Conservation (phyloP, 2,888 invertebrate species). For the Scaptomyza caliginosa region DNA sequence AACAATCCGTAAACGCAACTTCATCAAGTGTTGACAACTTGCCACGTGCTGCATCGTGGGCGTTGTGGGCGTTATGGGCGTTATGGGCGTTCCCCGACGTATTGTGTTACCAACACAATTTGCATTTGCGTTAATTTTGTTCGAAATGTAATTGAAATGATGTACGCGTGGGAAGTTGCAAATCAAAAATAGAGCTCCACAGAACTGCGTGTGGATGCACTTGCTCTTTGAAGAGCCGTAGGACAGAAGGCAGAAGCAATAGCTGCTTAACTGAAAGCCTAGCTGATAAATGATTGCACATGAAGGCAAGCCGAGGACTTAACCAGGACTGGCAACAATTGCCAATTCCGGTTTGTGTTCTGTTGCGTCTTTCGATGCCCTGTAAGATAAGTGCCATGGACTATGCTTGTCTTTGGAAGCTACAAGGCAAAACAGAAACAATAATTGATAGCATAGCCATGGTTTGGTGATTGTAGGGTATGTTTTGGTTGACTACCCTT, state of each 20-base stretch:
- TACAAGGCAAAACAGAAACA: neutral
- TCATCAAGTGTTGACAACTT: slow-evolving; percentile 76
- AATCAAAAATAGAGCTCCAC: neutral
- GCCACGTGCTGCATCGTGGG: slow-evolving; percentile 50
- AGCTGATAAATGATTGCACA: slow-evolving; percentile 49
- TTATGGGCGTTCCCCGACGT: slow-evolving; percentile 43
- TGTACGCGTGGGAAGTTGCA: slow-evolving; percentile 23
- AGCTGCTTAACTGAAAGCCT: slow-evolving; percentile 17
- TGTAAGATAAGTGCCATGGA: neutral
- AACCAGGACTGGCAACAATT: slow-evolving; percentile 37
- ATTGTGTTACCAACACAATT: slow-evolving; percentile 75
- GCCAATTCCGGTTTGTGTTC: slow-evolving; percentile 15
- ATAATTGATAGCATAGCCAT: too few relatives aligned
- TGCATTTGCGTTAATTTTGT: slow-evolving; percentile 72
- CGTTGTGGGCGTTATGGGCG: slow-evolving; percentile 24
- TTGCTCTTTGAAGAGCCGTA: neutral
- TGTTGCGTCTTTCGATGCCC: slow-evolving; percentile 20
- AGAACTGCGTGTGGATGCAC: neutral
- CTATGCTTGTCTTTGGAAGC: neutral
- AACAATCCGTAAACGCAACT: slow-evolving; percentile 29
- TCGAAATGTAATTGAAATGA: slow-evolving; percentile 26
- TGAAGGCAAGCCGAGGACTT: slow-evolving; percentile 16
- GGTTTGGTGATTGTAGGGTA: slow-evolving; percentile 1
- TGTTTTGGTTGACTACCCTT: neutral
- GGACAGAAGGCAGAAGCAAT: slow-evolving; percentile 6